These are phyloP conservation scores for Bedellia somnulentella DNA, from an alignment of 2,888 invertebrate species.

Conservation along the genomic window DNA sequence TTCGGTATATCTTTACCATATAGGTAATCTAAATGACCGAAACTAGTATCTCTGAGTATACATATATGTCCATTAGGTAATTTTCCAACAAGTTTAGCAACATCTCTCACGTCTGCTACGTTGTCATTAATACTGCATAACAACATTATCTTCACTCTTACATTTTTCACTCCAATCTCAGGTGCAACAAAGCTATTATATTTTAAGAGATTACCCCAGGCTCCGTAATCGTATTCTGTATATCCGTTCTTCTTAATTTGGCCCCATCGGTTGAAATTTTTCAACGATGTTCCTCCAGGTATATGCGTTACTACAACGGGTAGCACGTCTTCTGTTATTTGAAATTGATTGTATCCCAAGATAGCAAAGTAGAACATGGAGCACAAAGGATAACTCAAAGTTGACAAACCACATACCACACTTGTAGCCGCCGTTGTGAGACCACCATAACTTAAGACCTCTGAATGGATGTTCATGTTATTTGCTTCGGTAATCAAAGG, in stretches of 20 bases:
- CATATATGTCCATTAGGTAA: neutral
- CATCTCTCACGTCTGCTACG: neutral
- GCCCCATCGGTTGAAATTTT: conserved; percentile 17
- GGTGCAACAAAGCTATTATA: neutral
- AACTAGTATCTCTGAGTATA: neutral
- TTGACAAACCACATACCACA: neutral
- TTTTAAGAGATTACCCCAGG: neutral
- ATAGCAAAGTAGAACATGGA: neutral
- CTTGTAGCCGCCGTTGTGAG: neutral
- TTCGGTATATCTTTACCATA: neutral
- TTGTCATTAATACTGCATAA: neutral
- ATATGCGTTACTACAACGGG: conserved; percentile 14
- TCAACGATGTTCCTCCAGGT: conserved; percentile 18
- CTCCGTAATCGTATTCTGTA: neutral
- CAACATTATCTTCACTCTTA: neutral
- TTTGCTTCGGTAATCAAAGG: neutral
- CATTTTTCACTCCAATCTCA: neutral
- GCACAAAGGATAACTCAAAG: conserved; percentile 1
- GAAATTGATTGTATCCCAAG: conserved; percentile 1
- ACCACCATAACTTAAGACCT: neutral
- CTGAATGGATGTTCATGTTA: neutral
- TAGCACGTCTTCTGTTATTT: conserved; percentile 1
- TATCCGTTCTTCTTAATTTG: conserved; percentile 11
- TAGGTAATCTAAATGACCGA: neutral
- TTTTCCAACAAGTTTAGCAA: neutral